phyloP scores from a whole-genome alignment of 2,797 vertebrate species.

The Lepilemur septentrionalis region DNA sequence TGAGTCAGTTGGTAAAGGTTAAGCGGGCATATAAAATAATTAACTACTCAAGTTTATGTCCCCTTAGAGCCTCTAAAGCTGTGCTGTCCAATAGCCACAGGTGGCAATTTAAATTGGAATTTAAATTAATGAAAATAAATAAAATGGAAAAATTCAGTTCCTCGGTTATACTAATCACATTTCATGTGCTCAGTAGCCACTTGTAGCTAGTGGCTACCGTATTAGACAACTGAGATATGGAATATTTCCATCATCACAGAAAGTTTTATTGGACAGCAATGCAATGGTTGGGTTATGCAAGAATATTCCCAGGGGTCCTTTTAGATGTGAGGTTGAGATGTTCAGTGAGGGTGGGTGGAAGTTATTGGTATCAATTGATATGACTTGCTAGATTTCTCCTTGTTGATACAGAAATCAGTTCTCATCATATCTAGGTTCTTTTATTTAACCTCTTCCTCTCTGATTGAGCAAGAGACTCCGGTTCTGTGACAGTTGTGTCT shows the following conservation, averaged over 20 bases:
- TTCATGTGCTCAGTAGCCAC: not conserved
- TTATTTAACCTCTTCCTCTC: not conserved
- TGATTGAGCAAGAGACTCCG: not conserved
- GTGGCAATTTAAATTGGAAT: not conserved
- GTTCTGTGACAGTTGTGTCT: not conserved
- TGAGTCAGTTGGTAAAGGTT: constrained; percentile 1
- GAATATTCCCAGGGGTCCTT: not conserved
- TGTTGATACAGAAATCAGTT: not conserved
- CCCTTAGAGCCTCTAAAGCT: not conserved
- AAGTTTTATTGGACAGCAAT: not conserved
- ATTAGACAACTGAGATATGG: not conserved
- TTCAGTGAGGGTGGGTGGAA: not conserved
- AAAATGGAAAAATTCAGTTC: not conserved
- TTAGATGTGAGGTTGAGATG: not conserved
- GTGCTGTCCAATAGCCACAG: not conserved
- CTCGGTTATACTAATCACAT: not conserved
- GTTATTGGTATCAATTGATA: not conserved
- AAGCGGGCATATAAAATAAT: not conserved
- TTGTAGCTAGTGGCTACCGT: not conserved
- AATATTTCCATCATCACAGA: not conserved
- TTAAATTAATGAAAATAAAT: constrained; percentile 27
- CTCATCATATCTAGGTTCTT: not conserved
- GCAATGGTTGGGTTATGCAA: not conserved
- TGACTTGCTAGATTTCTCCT: not conserved
- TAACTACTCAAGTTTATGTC: not conserved